Base-by-base conservation (phyloP, 2,888 invertebrate genomes). In the Ormyrus rosae region DNA sequence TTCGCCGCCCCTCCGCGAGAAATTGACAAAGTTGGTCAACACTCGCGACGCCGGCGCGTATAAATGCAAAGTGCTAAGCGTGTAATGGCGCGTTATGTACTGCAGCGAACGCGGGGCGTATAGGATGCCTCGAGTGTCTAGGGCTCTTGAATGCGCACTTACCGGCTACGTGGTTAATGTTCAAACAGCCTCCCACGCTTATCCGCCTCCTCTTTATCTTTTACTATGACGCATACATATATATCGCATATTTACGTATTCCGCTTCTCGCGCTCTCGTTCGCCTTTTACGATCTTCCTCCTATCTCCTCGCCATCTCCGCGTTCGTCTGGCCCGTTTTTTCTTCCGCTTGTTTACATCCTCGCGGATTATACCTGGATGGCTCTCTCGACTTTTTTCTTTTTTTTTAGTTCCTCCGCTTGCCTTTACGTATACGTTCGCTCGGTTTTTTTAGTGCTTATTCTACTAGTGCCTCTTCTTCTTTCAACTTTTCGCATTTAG, bases 101-200 rank as follows among this genome's bases (percentile, higher is more conserved):
- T 50, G 46, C 6, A 11, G 71, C 50, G 13, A 48, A 45, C 34
- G 34, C 51, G 9, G 19, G 5, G 2, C 19, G 69, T 46, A 34
- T 55, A 69, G 70, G 58, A 61, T 70, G 56, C 48, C 56, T 8
- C 56, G 53, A 61, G 72, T 34, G 34, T 73, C 55, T 73, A 73
- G 55, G 51, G 73, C 64, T 65, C 73, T 63, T 53, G 63, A 73
- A 73, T 53, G 73, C 53, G 73, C 63, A 73, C 63, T 73, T 73
- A 73, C 73, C 65, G 55, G 53, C 53, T 53, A 55, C 53, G 56
- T 10, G 73, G 50, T 73, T 73, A 63, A 65, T 55, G 65, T 55
- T 73, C 73, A 64, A 56, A 73, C 63, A 61, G 55, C 64, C 60
- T 45, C 56, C 46, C 46, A 56, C 56, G 3, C 53, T 11, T 34